These are phyloP conservation scores for Aphrocallistes beatrix DNA, from an alignment of 37 sponge, comb jelly and placozoan species.

Conservation along the genomic window DNA sequence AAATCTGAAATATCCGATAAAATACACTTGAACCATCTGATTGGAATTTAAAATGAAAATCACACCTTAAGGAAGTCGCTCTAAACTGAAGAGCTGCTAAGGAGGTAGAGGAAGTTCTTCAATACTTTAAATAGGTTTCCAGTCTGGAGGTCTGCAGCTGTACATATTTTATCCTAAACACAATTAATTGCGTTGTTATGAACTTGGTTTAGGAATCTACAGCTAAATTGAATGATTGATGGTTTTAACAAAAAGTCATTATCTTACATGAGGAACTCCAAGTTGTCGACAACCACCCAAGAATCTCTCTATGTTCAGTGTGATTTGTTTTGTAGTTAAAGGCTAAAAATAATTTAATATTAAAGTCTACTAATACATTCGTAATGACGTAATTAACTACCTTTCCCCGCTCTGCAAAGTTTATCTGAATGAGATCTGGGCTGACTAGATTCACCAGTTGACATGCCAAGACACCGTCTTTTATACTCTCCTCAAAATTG, in stretches of 20 bases:
- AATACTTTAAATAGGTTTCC: neutral
- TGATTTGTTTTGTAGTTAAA: neutral
- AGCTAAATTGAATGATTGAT: too few species aligned
- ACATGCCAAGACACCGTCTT: neutral
- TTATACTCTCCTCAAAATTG: neutral
- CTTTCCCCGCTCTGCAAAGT: neutral
- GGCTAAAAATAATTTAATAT: neutral
- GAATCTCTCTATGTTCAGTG: slow-evolving; percentile 17
- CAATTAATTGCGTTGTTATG: neutral
- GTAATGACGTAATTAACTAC: too few species aligned
- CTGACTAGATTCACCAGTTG: neutral
- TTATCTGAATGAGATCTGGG: neutral
- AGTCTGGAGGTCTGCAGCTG: neutral
- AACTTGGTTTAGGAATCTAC: too few species aligned
- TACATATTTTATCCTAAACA: neutral
- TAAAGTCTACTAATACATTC: neutral
- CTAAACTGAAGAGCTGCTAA: neutral
- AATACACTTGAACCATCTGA: too few species aligned
- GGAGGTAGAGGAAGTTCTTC: neutral
- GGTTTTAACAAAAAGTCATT: too few species aligned
- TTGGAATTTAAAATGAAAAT: too few species aligned
- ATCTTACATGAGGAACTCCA: neutral
- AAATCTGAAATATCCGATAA: too few species aligned
- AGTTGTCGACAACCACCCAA: neutral
- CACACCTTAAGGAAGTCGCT: too few species aligned